Base-by-base conservation (phyloP, 2,113 vertebrate genomes). In the Ophiodon elongatus region DNA sequence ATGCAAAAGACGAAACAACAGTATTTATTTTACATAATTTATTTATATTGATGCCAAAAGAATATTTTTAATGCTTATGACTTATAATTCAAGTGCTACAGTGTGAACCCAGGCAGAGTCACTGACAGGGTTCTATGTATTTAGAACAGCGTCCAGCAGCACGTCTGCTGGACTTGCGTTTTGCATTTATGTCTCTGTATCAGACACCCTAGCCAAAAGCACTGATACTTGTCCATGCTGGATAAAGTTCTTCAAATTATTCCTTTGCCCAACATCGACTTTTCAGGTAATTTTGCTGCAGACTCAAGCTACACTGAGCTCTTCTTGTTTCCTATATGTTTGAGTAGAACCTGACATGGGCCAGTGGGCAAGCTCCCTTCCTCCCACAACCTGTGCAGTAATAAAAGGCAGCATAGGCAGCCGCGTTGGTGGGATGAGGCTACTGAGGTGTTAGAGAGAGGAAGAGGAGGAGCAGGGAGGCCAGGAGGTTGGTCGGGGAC, bases 241-340 rank as follows among this genome's bases (percentile, higher is more conserved):
- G 13, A 84, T 56, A 1, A 50, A 66, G 31, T 45, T 64, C 64
- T 50, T 65, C 10, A 73, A 37, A 66, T 77, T 35, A 74, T 59
- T 75, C 69, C 64, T 73, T 62, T 56, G 56, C 37, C 65, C 62
- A 76, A 3, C 63, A 56, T 57, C 0, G 69, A 50, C 76, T 79
- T 63, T 41, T 68, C 52, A 25, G 56, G 17, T 33, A 6, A 37
- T 14, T 60, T 8, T 3, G 27, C 73, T 47, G 52, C 10, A 1
- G 25, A 23, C 84, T 77, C 89, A 73, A 4, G 50, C 21, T 84
- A 57, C 79, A 75, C 74, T 60, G 79, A 85, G 77, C 87, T 50
- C 52, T 72, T 84, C 82, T 82, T 88, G 84, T 85, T 89, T 84
- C 60, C 82, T 65, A 84, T 70, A 54, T 77, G 72, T 92, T 86